Evolutionary conservation across 2,888 invertebrate genomes (phyloP).

Genomic region (Oscheius myriophilus): DNA sequence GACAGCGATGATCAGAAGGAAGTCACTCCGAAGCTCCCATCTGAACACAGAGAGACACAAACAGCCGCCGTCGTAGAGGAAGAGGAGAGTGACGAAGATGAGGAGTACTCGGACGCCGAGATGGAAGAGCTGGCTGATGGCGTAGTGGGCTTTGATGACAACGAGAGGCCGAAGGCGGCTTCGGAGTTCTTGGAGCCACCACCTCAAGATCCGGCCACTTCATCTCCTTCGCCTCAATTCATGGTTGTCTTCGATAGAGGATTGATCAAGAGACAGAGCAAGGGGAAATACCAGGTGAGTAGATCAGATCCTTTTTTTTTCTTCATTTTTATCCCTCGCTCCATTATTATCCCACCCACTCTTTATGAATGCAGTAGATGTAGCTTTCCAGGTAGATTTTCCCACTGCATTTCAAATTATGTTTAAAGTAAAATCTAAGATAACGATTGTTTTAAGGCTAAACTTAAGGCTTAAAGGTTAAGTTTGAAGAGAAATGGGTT

Average conservation of each 20-base stretch:
- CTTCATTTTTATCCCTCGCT: neutral
- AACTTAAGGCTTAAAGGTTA: no score
- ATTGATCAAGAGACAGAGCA: constrained; percentile 67
- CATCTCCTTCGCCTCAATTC: constrained; percentile 50
- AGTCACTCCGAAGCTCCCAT: constrained; percentile 13
- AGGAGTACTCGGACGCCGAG: constrained; percentile 66
- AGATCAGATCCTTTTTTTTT: neutral
- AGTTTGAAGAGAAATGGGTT: no score
- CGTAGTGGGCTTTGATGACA: constrained; percentile 53
- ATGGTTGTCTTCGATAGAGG: constrained; percentile 67
- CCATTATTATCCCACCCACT: no score
- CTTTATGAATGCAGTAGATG: no score
- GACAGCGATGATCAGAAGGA: constrained; percentile 41
- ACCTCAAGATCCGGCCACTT: constrained; percentile 48
- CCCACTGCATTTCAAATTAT: no score
- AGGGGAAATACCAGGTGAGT: constrained; percentile 69
- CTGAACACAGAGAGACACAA: constrained; percentile 20
- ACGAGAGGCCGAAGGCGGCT: constrained; percentile 37
- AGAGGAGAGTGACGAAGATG: constrained; percentile 62
- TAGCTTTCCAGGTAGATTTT: no score
- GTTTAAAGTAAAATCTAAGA: no score
- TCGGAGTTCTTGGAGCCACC: constrained; percentile 39
- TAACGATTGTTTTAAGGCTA: no score
- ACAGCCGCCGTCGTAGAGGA: neutral
- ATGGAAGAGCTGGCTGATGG: constrained; percentile 69